These are phyloP conservation scores for Latrodectus geometricus DNA, from an alignment of 1,140 invertebrate species.

Conservation along the genomic window DNA sequence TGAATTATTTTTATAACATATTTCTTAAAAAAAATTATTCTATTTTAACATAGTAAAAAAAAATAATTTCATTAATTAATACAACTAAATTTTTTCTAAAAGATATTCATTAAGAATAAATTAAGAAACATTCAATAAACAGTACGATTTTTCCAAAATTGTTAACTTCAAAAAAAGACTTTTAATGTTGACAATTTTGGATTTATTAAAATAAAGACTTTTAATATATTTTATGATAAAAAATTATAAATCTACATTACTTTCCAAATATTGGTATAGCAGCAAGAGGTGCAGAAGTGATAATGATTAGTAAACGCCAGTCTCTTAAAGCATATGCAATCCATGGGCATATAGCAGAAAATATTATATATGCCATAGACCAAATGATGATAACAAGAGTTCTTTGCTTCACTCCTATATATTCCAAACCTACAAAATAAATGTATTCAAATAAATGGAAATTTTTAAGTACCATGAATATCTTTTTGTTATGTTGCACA, in stretches of 20 bases:
- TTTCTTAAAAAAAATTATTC: too few relatives aligned
- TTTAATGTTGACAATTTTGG: too few relatives aligned
- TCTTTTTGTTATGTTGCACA: too few relatives aligned
- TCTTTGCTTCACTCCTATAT: constrained; percentile 62
- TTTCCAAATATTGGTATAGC: constrained; percentile 59
- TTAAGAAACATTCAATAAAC: background rate
- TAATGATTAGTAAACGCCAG: constrained; percentile 59
- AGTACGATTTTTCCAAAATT: background rate
- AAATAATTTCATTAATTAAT: too few relatives aligned
- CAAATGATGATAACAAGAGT: constrained; percentile 63
- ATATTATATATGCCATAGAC: constrained; percentile 63
- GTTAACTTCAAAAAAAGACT: background rate
- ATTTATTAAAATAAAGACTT: too few relatives aligned
- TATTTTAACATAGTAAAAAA: too few relatives aligned
- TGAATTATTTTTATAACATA: too few relatives aligned
- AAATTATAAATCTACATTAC: constrained; percentile 17
- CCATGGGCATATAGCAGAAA: constrained; percentile 63
- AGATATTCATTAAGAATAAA: too few relatives aligned
- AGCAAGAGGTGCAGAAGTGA: constrained; percentile 59
- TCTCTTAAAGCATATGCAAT: constrained; percentile 60
- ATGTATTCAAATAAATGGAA: too few relatives aligned
- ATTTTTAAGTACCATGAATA: too few relatives aligned
- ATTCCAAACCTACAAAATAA: constrained; percentile 61
- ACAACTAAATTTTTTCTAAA: too few relatives aligned
- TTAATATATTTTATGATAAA: background rate